Conservation (phyloP, 2,888 invertebrate species). For the Labia minor region DNA sequence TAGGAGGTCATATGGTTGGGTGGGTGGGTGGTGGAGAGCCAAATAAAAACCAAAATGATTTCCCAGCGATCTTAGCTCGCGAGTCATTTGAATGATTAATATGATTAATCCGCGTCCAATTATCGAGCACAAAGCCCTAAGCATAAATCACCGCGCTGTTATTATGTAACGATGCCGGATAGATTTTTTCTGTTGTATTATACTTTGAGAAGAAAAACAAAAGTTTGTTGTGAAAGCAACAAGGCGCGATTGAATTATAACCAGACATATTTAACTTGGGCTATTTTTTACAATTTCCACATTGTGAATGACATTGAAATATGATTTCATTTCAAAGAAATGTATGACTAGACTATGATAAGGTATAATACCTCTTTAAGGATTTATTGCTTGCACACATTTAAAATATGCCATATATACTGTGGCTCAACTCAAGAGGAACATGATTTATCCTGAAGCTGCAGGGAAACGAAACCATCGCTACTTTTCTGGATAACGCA, state of each 20-base stretch:
- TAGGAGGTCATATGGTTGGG: too few relatives aligned
- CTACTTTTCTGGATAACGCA: background rate
- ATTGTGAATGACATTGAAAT: constrained; percentile 13
- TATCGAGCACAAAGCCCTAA: constrained; percentile 3
- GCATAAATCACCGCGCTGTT: background rate
- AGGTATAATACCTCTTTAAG: constrained; percentile 13
- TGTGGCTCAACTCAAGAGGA: constrained; percentile 7
- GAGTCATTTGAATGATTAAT: background rate
- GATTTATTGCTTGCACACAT: constrained; percentile 13
- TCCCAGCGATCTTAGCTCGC: too few relatives aligned
- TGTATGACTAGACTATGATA: constrained; percentile 13
- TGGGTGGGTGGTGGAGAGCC: too few relatives aligned
- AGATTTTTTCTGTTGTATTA: constrained; percentile 13
- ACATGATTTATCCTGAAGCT: background rate
- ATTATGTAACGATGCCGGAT: constrained; percentile 13
- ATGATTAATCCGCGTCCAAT: constrained; percentile 13
- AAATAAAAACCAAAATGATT: too few relatives aligned
- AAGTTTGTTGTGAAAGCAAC: constrained; percentile 13
- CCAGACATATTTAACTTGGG: constrained; percentile 13
- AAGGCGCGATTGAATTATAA: constrained; percentile 13
- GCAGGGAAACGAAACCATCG: background rate
- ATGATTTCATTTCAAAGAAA: constrained; percentile 13
- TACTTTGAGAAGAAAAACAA: constrained; percentile 13
- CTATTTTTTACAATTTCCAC: constrained; percentile 13
- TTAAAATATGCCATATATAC: constrained; percentile 13